Base-by-base conservation (phyloP, 2,888 invertebrate species). In the Scelioninae gen. 2 region DNA sequence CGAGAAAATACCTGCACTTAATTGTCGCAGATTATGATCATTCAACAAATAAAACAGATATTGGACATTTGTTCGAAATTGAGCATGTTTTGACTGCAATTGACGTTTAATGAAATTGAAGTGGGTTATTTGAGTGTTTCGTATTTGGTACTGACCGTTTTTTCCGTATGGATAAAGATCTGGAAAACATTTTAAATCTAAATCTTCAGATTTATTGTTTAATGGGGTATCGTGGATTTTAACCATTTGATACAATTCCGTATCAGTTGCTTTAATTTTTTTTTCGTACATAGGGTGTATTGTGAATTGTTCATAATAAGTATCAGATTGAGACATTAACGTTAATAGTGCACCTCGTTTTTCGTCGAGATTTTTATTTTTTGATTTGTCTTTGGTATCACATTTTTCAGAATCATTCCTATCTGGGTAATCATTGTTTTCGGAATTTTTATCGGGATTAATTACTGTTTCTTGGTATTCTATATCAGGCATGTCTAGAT, bases 11-110 rank as follows among this genome's bases (percentile, higher is more conserved):
- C 76, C 77, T 11, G 60, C 68, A 50, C 37, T 71, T 19, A 78
- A 60, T 73, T 77, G 77, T 33, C 78, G 68, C 6, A 77, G 68
- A 50, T 78, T 80, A 18, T 73, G 58, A 48, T 80, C 72, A 60
- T 78, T 60, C 43, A 79, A 58, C 45, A 78, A 74, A 71, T 70
- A 78, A 68, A 80, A 81, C 18, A 81, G 28, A 64, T 78, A 79
- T 52, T 79, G 78, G 37, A 65, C 65, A 68, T 80, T 77, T 43
- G 73, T 63, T 41, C 79, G 50, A 73, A 79, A 81, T 41, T 65
- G 48, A 22, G 77, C 33, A 67, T 79, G 68, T 25, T 60, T 63
- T 5, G 79, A 81, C 48, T 70, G 72, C 11, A 79, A 50, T 76
- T 25, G 3, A 4, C 6, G 25, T 25, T 25, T 25, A 25, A 25